These are phyloP conservation scores for Eidolon helvum DNA, from an alignment of 2,113 vertebrate genomes.

Conservation along the genomic window DNA sequence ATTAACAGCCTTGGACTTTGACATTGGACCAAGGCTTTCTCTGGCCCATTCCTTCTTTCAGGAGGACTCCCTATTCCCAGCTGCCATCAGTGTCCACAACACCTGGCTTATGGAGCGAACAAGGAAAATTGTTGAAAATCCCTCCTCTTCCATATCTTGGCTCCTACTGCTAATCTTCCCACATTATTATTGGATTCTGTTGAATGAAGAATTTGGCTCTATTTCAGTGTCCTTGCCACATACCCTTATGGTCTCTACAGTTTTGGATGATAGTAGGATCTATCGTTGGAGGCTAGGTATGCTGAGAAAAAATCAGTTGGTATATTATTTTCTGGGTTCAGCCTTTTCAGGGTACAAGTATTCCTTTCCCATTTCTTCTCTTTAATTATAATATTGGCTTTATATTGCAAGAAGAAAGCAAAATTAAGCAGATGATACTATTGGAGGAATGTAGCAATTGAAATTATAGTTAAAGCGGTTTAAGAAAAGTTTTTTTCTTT, in stretches of 20 bases:
- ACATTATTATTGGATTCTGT: not conserved
- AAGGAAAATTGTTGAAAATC: constrained; percentile 43
- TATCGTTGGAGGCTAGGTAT: not conserved
- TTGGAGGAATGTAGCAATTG: constrained; percentile 10
- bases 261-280: not conserved
- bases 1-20: constrained; percentile 63
- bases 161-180: not conserved
- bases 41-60: constrained; percentile 1
- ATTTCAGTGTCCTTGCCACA: not conserved
- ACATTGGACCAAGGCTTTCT: constrained; percentile 20
- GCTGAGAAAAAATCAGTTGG: not conserved
- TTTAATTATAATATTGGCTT: constrained; percentile 41
- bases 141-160: not conserved
- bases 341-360: constrained; percentile 46
- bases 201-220: not conserved
- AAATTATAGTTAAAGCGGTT: not conserved
- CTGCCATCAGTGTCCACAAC: not conserved
- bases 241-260: not conserved
- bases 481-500: constrained; percentile 1
- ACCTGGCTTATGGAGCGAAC: not conserved
- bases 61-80: not conserved
- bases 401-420: constrained; percentile 11
- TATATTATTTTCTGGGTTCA: constrained; percentile 28
- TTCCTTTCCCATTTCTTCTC: not conserved
- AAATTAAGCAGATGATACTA: constrained; percentile 8